A percentile compares a stretch with the other conserved stretches of the same genome.
These are phyloP conservation scores for Tauraco erythrolophus DNA, from an alignment of 2,113 vertebrate genomes.

Conservation along the genomic window DNA sequence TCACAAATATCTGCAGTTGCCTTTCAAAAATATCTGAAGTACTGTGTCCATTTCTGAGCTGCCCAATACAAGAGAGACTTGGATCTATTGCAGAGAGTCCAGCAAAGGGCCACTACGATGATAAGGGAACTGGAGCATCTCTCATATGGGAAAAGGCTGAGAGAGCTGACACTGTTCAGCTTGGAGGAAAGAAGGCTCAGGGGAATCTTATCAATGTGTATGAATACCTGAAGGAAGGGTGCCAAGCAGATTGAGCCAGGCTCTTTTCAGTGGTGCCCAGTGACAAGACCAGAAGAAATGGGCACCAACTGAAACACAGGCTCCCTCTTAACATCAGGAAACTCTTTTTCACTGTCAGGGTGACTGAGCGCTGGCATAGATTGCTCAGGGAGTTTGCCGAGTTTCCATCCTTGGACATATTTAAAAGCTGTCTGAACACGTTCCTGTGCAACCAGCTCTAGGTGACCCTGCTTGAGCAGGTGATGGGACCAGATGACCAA, in stretches of 20 bases:
- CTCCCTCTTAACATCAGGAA: not conserved
- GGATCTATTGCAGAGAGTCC: not conserved
- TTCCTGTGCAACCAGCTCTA: not conserved
- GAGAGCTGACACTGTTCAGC: not conserved
- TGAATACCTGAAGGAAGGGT: not conserved
- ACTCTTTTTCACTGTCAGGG: not conserved
- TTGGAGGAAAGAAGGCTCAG: not conserved
- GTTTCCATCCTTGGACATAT: not conserved
- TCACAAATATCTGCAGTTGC: not conserved
- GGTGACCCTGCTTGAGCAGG: not conserved
- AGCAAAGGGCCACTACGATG: not conserved
- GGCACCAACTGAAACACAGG: not conserved
- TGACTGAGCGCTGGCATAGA: no score
- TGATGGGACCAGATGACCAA: not conserved
- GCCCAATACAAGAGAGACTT: not conserved
- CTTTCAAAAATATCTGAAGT: not conserved
- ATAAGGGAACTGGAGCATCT: not conserved
- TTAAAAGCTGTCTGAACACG: not conserved
- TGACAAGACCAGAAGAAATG: not conserved
- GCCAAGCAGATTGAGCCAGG: not conserved
- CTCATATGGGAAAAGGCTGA: rapidly evolving
- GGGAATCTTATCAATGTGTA: not conserved
- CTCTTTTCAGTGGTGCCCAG: not conserved
- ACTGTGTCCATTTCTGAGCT: not conserved
- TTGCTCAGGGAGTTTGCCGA: not conserved